Evolutionary conservation across 2,888 invertebrate species (phyloP).

Genomic region (Diploptera punctata): DNA sequence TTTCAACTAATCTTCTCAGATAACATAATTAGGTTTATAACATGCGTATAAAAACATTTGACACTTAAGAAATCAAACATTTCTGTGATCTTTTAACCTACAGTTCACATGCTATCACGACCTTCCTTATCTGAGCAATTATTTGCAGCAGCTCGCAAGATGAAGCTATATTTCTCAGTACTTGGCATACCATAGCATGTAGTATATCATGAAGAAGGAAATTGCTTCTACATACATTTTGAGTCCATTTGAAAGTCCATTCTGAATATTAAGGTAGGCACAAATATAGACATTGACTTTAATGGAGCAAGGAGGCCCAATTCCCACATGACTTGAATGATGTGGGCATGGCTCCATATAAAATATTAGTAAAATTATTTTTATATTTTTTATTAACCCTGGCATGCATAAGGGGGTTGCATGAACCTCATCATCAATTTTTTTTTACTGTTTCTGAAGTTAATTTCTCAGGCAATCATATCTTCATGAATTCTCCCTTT

Average conservation of each 20-base stretch:
- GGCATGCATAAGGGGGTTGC: no score
- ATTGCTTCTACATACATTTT: background rate
- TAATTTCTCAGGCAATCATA: no score
- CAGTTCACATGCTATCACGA: background rate
- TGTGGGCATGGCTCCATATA: background rate
- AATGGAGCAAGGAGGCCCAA: background rate
- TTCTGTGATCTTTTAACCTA: background rate
- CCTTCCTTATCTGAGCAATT: background rate
- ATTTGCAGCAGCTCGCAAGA: background rate
- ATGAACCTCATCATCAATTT: no score
- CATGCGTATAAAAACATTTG: no score
- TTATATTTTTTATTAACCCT: no score
- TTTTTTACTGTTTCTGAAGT: no score
- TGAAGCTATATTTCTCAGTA: background rate
- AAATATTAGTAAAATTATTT: no score
- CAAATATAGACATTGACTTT: background rate
- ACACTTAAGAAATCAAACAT: background rate
- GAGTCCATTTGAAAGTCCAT: background rate
- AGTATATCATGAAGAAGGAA: background rate
- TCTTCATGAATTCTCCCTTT: no score
- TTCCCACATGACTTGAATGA: background rate
- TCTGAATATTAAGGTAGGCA: slow-evolving; percentile 9
- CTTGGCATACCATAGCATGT: no score
- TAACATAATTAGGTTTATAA: no score
- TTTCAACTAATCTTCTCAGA: no score